Percentiles rank a stretch among this genome's conserved stretches.
Evolutionary conservation across 2,888 invertebrate genomes (phyloP).

Genomic region (Fissipunctia ypsillon): DNA sequence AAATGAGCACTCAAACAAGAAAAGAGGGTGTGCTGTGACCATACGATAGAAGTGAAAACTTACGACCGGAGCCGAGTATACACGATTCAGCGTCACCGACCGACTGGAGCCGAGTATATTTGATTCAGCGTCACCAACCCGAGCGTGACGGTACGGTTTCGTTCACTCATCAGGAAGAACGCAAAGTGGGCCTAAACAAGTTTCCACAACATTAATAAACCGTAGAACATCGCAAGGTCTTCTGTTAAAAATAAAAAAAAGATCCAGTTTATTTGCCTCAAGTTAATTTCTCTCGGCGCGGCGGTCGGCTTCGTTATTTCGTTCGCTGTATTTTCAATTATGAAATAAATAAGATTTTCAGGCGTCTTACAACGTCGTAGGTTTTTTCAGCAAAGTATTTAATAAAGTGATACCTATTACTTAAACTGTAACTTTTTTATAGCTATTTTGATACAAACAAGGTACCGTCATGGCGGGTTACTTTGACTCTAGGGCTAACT

Average conservation of each 20-base stretch:
- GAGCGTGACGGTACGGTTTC: too few species aligned
- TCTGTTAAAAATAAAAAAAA: not conserved
- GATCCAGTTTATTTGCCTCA: constrained; percentile 1
- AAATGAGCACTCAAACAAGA: not conserved
- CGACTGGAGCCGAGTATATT: not conserved
- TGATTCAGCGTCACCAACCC: not conserved
- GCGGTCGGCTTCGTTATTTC: not conserved
- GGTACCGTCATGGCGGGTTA: too few species aligned
- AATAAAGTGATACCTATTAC: constrained; percentile 1
- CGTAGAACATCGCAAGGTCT: not conserved
- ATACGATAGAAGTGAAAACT: too few species aligned
- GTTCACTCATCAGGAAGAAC: not conserved
- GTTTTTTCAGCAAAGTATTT: not conserved
- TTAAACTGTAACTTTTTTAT: not conserved
- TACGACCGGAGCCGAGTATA: not conserved
- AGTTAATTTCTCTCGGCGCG: constrained; percentile 23
- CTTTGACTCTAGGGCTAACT: too few species aligned
- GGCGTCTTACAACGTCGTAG: not conserved
- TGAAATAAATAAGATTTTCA: constrained; percentile 19
- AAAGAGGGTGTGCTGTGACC: not conserved
- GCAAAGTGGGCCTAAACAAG: not conserved
- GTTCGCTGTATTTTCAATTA: constrained; percentile 37
- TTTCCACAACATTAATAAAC: not conserved
- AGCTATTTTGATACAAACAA: too few species aligned
- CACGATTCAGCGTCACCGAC: not conserved